Evolutionary conservation across 2,797 vertebrate genomes (phyloP).

Genomic region (Arnoldichthys spilopterus): DNA sequence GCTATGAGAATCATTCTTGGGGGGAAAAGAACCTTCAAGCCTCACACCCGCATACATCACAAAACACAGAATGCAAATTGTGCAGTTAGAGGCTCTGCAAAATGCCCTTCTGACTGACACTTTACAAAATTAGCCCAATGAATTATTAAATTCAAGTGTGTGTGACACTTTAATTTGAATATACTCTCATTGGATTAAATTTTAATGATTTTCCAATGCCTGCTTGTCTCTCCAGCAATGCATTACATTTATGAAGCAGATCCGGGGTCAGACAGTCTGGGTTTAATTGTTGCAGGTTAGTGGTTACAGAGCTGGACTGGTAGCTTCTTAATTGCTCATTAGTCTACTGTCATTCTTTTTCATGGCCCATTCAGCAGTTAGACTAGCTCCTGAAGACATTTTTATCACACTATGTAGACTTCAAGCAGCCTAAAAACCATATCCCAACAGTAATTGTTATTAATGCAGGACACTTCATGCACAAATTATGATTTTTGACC

Average conservation of each 20-base stretch:
- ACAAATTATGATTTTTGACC: too few relatives aligned
- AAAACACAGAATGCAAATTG: slow-evolving; percentile 21
- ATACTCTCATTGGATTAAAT: slow-evolving; percentile 52
- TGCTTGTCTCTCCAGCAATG: slow-evolving; percentile 23
- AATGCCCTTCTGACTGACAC: slow-evolving; percentile 10
- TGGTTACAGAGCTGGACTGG: neutral
- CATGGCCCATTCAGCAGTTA: slow-evolving; percentile 13
- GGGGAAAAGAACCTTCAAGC: slow-evolving; percentile 45
- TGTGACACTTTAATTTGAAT: slow-evolving; percentile 48
- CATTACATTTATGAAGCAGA: slow-evolving; percentile 33
- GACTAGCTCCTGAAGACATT: neutral
- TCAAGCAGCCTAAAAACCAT: neutral
- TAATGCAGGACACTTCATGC: neutral
- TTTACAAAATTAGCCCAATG: slow-evolving; percentile 52
- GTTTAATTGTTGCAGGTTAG: neutral
- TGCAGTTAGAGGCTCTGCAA: slow-evolving; percentile 50
- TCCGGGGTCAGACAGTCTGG: slow-evolving; percentile 3
- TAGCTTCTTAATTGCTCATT: slow-evolving; percentile 33
- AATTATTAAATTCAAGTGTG: slow-evolving; percentile 57
- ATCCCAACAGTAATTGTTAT: neutral
- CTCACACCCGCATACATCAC: slow-evolving; percentile 40
- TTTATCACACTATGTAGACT: neutral
- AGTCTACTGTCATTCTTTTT: neutral
- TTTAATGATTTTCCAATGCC: slow-evolving; percentile 44
- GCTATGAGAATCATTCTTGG: slow-evolving; percentile 56